Evolutionary conservation across 2,797 vertebrate species (phyloP).

Genomic region (Chlorospingus semifuscus): DNA sequence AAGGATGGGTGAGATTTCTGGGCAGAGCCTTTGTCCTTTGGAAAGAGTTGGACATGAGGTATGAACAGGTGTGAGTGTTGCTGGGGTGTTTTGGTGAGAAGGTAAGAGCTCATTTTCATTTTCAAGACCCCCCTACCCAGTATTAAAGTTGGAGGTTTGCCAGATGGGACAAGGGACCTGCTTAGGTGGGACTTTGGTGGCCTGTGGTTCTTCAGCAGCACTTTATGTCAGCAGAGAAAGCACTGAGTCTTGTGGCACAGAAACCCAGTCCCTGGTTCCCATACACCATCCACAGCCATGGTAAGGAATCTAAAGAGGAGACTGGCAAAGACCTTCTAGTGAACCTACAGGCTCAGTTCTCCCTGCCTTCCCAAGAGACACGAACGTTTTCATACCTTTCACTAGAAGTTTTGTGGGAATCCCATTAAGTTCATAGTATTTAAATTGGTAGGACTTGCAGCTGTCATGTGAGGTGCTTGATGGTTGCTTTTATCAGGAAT

Average conservation of each 20-base stretch:
- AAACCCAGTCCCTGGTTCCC: background rate
- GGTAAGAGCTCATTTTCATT: background rate
- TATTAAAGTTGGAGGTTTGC: background rate
- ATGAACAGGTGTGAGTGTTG: background rate
- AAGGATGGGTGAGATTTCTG: background rate
- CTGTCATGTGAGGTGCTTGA: fast-evolving
- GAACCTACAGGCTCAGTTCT: background rate
- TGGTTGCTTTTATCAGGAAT: background rate
- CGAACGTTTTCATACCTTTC: background rate
- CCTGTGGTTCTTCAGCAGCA: background rate
- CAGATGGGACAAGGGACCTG: background rate
- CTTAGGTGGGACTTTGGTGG: background rate
- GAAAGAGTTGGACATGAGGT: background rate
- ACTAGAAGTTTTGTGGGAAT: background rate
- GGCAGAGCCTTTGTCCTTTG: background rate
- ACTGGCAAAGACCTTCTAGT: background rate
- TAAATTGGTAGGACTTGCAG: background rate
- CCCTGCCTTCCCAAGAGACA: background rate
- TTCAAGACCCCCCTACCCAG: background rate
- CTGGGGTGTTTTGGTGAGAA: background rate
- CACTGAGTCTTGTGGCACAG: background rate
- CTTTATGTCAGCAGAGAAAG: background rate
- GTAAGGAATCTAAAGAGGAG: background rate
- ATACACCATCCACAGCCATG: background rate
- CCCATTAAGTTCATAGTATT: background rate